Conservation (phyloP, 2,888 invertebrate genomes). For the Epiblema foenella region DNA sequence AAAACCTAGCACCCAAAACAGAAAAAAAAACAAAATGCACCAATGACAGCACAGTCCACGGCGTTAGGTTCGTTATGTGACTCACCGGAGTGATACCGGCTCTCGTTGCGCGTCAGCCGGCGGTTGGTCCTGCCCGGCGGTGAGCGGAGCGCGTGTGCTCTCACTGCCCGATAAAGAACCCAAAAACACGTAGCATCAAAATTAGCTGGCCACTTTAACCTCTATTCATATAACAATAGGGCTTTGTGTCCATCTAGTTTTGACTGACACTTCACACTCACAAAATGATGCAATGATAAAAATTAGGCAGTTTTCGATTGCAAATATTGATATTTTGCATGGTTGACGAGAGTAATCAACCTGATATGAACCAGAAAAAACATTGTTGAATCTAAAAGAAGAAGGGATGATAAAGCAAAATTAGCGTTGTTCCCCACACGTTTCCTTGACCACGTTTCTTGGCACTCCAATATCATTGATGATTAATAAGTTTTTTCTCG, state of each 20-base stretch:
- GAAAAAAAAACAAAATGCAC: constrained; percentile 45
- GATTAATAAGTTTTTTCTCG: not conserved
- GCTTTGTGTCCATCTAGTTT: constrained; percentile 14
- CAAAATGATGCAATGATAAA: constrained; percentile 47
- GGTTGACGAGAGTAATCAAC: not conserved
- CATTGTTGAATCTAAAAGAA: constrained; percentile 3
- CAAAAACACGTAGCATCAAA: constrained; percentile 48
- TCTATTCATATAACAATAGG: not conserved
- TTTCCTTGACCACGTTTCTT: constrained; percentile 39
- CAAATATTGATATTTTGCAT: constrained; percentile 50
- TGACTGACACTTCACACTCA: constrained; percentile 57
- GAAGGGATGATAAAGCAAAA: constrained; percentile 7
- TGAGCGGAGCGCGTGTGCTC: constrained; percentile 81
- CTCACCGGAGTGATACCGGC: constrained; percentile 98
- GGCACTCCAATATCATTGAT: constrained; percentile 25
- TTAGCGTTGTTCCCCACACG: constrained; percentile 14
- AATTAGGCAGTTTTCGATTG: constrained; percentile 52
- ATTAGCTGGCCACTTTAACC: constrained; percentile 42
- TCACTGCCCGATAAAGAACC: constrained; percentile 85
- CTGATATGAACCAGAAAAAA: constrained; percentile 6
- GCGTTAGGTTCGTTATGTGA: constrained; percentile 65
- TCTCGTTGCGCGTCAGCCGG: constrained; percentile 96
- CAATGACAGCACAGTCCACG: constrained; percentile 57
- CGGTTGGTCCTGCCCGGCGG: constrained; percentile 92
- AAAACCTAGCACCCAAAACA: constrained; percentile 32